Base-by-base conservation (phyloP, 2,113 vertebrate species). In the Abramis brama region DNA sequence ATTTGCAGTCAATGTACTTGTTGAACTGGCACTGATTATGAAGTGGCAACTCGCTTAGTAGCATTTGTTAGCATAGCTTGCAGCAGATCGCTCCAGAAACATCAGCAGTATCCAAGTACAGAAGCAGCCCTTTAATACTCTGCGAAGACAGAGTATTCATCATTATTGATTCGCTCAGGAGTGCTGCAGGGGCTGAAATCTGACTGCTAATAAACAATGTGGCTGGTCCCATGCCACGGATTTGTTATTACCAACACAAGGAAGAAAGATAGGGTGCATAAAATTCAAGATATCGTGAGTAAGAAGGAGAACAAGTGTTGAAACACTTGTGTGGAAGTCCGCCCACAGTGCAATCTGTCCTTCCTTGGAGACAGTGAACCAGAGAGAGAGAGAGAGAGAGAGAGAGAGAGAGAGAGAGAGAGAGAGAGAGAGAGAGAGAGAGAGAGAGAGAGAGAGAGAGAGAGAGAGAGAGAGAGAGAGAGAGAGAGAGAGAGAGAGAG, bases 261-360 rank as follows among this genome's bases (percentile, higher is more conserved):
- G 23, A 59, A 83, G 50, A 73, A 83, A 19, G 33, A 57, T 73
- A 39, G 68, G 57, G 68, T 5, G 66, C 79, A 82, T 82, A 55
- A 84, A 74, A 71, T 75, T 27, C 19, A 85, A 82, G 74, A 83
- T 79, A 87, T 43, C 5, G 68, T 84, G 85, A 86, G 77, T 73
- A 80, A 82, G 79, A 82, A 73, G 50, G 84, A 47, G 82, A 75
- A 76, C 33, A 88, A 88, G 85, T 86, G 85, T 79, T 86, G 86
- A 88, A 89, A 85, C 75, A 73, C 60, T 64, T 85, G 84, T 87
- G 79, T 87, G 82, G 79, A 89, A 84, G 83, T 88, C 86, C 89
- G 81, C 89, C 89, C 79, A 90, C 89, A 86, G 86, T 66, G 82
- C 89, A 89, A 88, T 87, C 88, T 89, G 88, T 86, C 84, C 88